These are phyloP conservation scores for Pseudachorutes palmiensis DNA, from an alignment of 1,140 invertebrate species.

Conservation along the genomic window DNA sequence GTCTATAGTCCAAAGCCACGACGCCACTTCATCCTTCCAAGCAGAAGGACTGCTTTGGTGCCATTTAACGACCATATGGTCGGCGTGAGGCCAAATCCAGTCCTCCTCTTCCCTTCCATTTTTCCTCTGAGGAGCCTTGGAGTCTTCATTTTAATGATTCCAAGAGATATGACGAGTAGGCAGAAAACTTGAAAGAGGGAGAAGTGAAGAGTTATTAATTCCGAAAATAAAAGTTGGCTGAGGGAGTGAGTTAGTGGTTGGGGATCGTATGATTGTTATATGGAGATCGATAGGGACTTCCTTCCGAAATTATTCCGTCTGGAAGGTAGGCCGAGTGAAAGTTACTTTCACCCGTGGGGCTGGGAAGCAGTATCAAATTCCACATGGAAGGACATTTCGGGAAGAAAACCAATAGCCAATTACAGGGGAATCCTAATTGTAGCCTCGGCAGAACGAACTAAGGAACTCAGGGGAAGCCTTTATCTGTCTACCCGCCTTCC, in stretches of 20 bases:
- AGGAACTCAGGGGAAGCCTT: neutral
- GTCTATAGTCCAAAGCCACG: too few species aligned
- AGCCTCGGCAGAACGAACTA: neutral
- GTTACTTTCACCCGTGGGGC: too few species aligned
- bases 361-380: slow-evolving; percentile 6
- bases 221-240: neutral
- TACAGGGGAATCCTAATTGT: slow-evolving; percentile 8
- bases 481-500: neutral
- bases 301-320: neutral
- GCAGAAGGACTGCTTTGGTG: too few species aligned
- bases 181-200: neutral
- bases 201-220: neutral
- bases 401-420: slow-evolving; percentile 22
- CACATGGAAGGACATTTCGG: neutral
- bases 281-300: neutral
- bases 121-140: neutral
- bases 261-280: neutral
- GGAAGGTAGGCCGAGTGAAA: neutral
- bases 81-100: neutral
- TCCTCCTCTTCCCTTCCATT: neutral
- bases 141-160: neutral
- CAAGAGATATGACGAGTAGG: neutral
- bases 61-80: slow-evolving; percentile 3
- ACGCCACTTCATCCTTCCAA: too few species aligned
- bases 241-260: too few species aligned